These are phyloP conservation scores for Drosophila nigritarsus DNA, from an alignment of 2,888 invertebrate genomes.

Conservation along the genomic window DNA sequence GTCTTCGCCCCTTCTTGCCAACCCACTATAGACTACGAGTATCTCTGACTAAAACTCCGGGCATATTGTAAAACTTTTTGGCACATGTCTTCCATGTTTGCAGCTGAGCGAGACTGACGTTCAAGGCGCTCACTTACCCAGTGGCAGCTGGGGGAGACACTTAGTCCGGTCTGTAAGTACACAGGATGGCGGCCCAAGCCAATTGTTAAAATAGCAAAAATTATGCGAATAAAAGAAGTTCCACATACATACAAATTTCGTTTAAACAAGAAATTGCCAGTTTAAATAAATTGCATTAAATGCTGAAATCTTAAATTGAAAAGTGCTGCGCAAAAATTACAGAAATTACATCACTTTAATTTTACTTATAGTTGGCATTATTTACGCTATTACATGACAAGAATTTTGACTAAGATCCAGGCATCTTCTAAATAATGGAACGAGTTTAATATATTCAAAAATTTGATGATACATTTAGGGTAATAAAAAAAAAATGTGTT, in stretches of 20 bases:
- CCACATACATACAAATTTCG: slow-evolving; percentile 20
- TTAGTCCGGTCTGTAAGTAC: slow-evolving; percentile 44
- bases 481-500: slow-evolving; percentile 17
- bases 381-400: slow-evolving; percentile 4
- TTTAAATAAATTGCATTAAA: slow-evolving; percentile 37
- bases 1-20: not conserved
- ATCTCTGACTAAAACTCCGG: slow-evolving; percentile 56
- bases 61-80: slow-evolving; percentile 80
- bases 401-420: slow-evolving; percentile 27
- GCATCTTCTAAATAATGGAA: not conserved
- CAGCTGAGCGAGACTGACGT: slow-evolving; percentile 47
- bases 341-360: slow-evolving; percentile 3
- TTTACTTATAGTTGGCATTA: not conserved
- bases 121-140: slow-evolving; percentile 46
- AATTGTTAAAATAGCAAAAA: slow-evolving; percentile 59
- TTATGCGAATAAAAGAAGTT: slow-evolving; percentile 36
- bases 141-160: slow-evolving; percentile 33
- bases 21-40: slow-evolving; percentile 1
- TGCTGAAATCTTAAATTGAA: not conserved
- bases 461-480: slow-evolving; percentile 25
- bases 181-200: slow-evolving; percentile 39
- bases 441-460: slow-evolving; percentile 32
- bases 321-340: not conserved
- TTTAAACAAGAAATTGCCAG: slow-evolving; percentile 10
- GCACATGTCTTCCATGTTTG: slow-evolving; percentile 78